A percentile compares a stretch with the other conserved stretches of the same genome.
phyloP scores from a whole-genome alignment of 2,113 vertebrate species.

The Elanoides forficatus region DNA sequence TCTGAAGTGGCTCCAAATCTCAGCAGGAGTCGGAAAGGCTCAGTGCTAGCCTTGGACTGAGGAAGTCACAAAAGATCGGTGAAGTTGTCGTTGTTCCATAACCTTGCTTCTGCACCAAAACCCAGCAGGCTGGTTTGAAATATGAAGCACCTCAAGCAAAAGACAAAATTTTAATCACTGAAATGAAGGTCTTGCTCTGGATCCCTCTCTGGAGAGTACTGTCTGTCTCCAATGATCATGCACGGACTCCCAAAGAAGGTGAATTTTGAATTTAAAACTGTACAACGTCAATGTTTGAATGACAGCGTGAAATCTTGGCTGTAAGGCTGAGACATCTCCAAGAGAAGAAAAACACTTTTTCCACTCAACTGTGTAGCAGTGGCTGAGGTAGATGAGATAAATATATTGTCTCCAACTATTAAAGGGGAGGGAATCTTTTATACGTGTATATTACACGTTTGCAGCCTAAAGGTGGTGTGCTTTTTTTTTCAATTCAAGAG shows the following conservation, averaged over 20 bases:
- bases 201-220: background rate
- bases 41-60: background rate
- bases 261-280: background rate
- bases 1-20: conserved; percentile 36
- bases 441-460: background rate
- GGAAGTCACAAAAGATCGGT: background rate
- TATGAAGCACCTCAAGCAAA: background rate
- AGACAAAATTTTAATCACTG: background rate
- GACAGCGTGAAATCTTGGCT: background rate
- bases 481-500: background rate
- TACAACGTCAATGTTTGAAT: background rate
- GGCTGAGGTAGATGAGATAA: background rate
- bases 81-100: background rate
- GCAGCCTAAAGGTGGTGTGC: background rate
- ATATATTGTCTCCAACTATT: background rate
- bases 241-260: background rate
- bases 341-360: background rate
- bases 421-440: background rate
- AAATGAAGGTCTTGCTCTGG: background rate
- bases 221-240: background rate
- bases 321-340: background rate
- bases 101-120: background rate
- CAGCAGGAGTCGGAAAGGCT: conserved; percentile 17
- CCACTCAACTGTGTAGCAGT: background rate
- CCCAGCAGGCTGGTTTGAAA: background rate